These are phyloP conservation scores for Molanna angustata DNA, from an alignment of 2,888 invertebrate species.

Conservation along the genomic window DNA sequence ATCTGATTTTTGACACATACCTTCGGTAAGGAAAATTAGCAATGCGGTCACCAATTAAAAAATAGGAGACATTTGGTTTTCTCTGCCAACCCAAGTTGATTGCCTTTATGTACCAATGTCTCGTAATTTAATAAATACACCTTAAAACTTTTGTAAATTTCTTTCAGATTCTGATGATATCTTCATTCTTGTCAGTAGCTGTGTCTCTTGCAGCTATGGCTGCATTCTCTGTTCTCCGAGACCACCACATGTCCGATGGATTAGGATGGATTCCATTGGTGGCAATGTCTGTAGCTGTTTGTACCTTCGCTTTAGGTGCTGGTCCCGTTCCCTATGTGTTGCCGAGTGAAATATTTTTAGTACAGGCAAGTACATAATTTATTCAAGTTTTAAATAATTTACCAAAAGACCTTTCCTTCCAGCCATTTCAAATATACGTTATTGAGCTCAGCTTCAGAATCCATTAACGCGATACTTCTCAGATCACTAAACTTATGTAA, in stretches of 20 bases:
- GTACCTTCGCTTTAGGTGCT: constrained; percentile 25
- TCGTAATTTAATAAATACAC: too few relatives aligned
- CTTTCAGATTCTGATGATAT: constrained; percentile 23
- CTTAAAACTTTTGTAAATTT: too few relatives aligned
- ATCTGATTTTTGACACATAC: too few relatives aligned
- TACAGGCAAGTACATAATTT: constrained; percentile 20
- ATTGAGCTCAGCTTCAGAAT: neutral
- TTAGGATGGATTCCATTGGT: constrained; percentile 22
- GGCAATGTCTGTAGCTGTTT: constrained; percentile 24
- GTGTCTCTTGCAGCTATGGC: constrained; percentile 18
- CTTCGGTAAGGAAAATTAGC: too few relatives aligned
- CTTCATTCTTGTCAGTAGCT: constrained; percentile 18
- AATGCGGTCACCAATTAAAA: too few relatives aligned
- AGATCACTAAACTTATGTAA: neutral
- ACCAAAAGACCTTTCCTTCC: neutral
- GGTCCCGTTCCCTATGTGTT: constrained; percentile 27
- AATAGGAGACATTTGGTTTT: too few relatives aligned
- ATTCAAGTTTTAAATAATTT: neutral
- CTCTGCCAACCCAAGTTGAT: too few relatives aligned
- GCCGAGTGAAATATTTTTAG: constrained; percentile 26
- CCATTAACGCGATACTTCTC: too few relatives aligned
- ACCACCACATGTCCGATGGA: constrained; percentile 7
- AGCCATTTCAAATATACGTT: neutral
- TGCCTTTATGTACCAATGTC: too few relatives aligned
- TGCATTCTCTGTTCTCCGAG: constrained; percentile 15